Base-by-base conservation (phyloP, 2,797 vertebrate genomes). In the Poeciliopsis gracilis region DNA sequence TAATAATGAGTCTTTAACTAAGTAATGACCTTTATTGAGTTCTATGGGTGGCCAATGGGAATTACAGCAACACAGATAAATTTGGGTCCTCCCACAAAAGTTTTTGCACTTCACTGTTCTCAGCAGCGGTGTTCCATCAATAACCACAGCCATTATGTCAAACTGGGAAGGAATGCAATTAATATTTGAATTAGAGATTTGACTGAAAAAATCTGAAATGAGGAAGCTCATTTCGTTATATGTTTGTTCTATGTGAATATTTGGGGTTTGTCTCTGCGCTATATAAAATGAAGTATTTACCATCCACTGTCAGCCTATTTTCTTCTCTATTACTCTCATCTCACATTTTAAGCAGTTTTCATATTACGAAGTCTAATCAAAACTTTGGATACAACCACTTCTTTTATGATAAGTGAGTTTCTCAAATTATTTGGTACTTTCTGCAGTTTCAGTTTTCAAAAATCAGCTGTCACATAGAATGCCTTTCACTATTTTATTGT, bases 11-110 rank as follows among this genome's bases (percentile, higher is more conserved):
- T 53, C 73, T 85, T 82, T 79, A 76, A 84, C 77, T 79, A 82
- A 81, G 61, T 66, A 83, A 72, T 87, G 84, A 90, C 88, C 85
- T 91, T 86, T 83, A 86, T 77, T 85, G 84, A 86, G 76, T 78
- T 80, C 70, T 33, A 25, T 72, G 25, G 72, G 70, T 20, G 38
- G 72, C 72, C 76, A 73, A 20, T 71, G 49, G 82, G 86, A 78
- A 75, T 81, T 77, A 59, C 74, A 73, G 72, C n/a, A 80, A 79
- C 82, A 77, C 4, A 78, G 72, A 81, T 75, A 81, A 82, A 79
- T 0, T 20, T 59, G 28, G 53, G 75, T 51, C 71, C 46, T 70
- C 76, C 79, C 67, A 43, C 72, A 73, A 57, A 45, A 23, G 49
- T 72, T 73, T 84, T 51, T 47, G n/a, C 55, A 33, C 16, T 49